Base-by-base conservation (phyloP, 1,140 invertebrate species). In the Campodea augens region DNA sequence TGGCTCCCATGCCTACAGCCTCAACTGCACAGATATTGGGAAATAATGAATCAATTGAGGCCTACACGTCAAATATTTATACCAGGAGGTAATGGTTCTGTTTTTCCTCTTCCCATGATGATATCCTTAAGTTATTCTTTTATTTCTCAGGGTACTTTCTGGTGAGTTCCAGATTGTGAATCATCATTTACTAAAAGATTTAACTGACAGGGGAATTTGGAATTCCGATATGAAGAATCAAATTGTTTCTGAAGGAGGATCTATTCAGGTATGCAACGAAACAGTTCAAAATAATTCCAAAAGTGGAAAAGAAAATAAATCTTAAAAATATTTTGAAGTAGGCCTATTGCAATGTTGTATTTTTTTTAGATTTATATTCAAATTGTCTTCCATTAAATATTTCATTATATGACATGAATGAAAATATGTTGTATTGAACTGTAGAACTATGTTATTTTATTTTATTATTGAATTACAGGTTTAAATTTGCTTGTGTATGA, bases 21-120 rank as follows among this genome's bases (percentile, higher is more conserved):
- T 97, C 92, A 1, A 99, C 96, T 1, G 93, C 96, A 4, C 95
- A 98, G 67, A 99, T 99, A 57, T 71, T 99, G 24, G 96, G 95
- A 12, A 98, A 98, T 56, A 98, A 98, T 63, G 93, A 99, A 64
- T 89, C 89, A 0, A 87, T 98, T 57, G 96, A 99, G 64, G 88
- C 95, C 0, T 98, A 96, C 59, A 98, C 92, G 0, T 93, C 83
- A 15, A 99, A 99, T 58, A 88, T 98, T 51, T 99, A 98, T 57
- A 79, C 80, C 20, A 69, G 95, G 50, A n/a, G n/a, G n/a, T n/a
- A n/a, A n/a, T n/a, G n/a, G n/a, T n/a, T n/a, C n/a, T n/a, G n/a
- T n/a, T n/a, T n/a, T n/a, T n/a, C n/a, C n/a, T n/a, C n/a, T n/a
- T n/a, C n/a, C n/a, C n/a, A n/a, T n/a, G n/a, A n/a, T n/a, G n/a